A percentile compares a stretch with the other conserved stretches of the same genome.
phyloP scores from a whole-genome alignment of 2,888 invertebrate species.

The Drosophila crucigera region DNA sequence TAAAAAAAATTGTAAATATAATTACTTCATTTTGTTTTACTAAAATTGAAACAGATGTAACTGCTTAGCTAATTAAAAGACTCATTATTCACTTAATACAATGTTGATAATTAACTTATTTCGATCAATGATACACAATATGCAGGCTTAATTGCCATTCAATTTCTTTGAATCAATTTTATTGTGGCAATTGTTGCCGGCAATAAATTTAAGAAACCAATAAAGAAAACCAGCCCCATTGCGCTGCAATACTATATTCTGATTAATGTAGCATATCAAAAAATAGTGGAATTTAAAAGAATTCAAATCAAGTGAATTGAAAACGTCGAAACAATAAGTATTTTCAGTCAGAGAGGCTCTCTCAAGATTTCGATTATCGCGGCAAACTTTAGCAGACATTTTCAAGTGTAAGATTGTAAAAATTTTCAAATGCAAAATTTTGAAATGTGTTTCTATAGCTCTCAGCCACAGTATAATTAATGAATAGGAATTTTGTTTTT shows the following conservation, averaged over 20 bases:
- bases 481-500: neutral
- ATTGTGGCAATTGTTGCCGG: slow-evolving; percentile 10
- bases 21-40: slow-evolving; percentile 24
- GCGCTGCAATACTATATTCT: neutral
- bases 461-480: neutral
- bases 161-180: slow-evolving; percentile 4
- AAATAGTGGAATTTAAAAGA: slow-evolving; percentile 1
- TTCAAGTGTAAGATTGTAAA: neutral
- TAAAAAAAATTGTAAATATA: slow-evolving; percentile 15
- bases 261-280: neutral
- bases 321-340: neutral
- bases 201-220: slow-evolving; percentile 3
- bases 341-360: neutral
- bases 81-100: neutral
- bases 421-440: neutral
- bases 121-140: neutral
- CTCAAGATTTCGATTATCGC: neutral
- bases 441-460: neutral
- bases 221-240: neutral
- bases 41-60: slow-evolving; percentile 19
- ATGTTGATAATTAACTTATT: neutral
- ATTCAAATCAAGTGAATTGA: neutral
- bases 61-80: neutral
- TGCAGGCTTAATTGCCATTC: neutral
- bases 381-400: neutral